phyloP scores from a whole-genome alignment of 2,113 vertebrate genomes.

The Emydocephalus ijimae region DNA sequence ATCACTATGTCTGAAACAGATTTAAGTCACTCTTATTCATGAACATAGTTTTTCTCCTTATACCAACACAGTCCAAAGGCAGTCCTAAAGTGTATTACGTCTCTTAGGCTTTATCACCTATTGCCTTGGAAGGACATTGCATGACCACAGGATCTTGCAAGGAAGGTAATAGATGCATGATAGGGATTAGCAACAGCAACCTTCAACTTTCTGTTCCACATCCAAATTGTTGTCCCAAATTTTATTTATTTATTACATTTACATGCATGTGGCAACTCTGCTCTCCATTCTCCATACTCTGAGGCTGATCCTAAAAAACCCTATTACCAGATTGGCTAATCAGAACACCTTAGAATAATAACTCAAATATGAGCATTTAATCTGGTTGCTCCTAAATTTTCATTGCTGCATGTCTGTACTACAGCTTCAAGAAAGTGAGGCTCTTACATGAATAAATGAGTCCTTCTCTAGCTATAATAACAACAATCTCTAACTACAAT shows the following conservation, averaged over 20 bases:
- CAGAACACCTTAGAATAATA: constrained; percentile 19
- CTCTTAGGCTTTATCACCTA: not conserved
- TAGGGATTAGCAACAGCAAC: not conserved
- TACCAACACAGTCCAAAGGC: not conserved
- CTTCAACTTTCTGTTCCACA: not conserved
- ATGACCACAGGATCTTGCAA: not conserved
- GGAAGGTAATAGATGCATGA: not conserved
- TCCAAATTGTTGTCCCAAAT: not conserved
- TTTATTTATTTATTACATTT: not conserved
- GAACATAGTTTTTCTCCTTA: not conserved
- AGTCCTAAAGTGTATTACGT: not conserved
- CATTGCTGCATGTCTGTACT: not conserved
- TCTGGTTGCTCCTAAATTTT: not conserved
- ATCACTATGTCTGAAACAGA: not conserved
- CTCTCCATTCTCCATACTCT: not conserved
- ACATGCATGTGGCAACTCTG: not conserved
- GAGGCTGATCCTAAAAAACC: not conserved
- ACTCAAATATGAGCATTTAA: not conserved
- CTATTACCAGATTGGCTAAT: not conserved
- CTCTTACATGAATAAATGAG: not conserved
- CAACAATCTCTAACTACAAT: constrained; percentile 10
- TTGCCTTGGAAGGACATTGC: not conserved
- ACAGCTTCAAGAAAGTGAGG: not conserved
- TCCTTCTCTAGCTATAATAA: constrained; percentile 5
- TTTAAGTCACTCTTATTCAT: not conserved